Evolutionary conservation across 2,113 vertebrate genomes (phyloP), one percentile per base, ranked within the genome.

Genomic region (Prunella fulvescens): DNA sequence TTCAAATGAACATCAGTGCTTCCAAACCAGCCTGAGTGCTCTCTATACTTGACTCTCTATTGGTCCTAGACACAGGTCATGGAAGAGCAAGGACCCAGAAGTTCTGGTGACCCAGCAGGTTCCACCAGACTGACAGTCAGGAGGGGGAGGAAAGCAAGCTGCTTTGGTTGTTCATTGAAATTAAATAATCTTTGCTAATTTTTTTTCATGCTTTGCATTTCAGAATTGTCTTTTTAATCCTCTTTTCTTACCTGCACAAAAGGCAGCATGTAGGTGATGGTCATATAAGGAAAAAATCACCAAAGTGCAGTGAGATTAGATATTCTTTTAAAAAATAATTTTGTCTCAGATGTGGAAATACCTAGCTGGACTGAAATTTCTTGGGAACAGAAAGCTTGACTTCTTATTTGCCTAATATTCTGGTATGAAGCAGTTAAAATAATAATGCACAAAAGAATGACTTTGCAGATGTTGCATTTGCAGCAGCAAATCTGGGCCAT

Each of bases 401-500:
- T 71, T 70, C 51, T 80, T 67, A 60, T 67, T 94, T 83, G 13
- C 64, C 56, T 70, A 33, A 57, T 9, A 83, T 62, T 58, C 37
- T 67, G 39, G 25, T 74, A 71, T 0, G 3, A 94, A 86, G 57
- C 25, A 35, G 71, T 61, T 83, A 88, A 92, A 96, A 84, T 51
- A 90, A 70, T 80, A 90, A 78, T 37, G 37, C 19, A 44, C 67
- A 51, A 93, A 95, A 85, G 22, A 95, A 84, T 88, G 88, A 84
- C 81, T 89, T 92, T 86, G 54, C 35, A 87, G 72, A 84, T 84
- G n/a, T 48, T 66, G 29, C 69, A 89, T 51, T 70, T 95, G 81
- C 85, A 94, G 84, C 79, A 93, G 92, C 35, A 81, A 89, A 87
- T 87, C 45, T 93, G 74, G 60, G 67, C 80, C 72, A 83, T 62